A percentile compares a stretch with the other conserved stretches of the same genome.
These are phyloP conservation scores for Ophraella communa DNA, from an alignment of 2,888 invertebrate species.

Conservation along the genomic window DNA sequence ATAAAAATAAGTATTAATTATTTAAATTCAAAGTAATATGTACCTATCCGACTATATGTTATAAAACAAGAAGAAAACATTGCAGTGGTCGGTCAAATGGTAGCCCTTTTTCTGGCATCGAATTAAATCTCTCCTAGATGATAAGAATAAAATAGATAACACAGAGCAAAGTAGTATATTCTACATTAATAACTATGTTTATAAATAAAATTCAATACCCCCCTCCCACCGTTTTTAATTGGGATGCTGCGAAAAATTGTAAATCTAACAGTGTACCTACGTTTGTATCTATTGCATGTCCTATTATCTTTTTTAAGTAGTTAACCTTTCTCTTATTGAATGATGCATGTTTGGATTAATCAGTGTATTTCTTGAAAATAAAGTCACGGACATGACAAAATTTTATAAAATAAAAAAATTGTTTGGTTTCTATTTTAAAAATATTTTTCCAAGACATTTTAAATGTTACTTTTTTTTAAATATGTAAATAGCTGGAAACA, in stretches of 20 bases:
- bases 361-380: not conserved
- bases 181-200: too few relatives aligned
- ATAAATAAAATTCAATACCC: too few relatives aligned
- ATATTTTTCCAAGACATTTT: not conserved
- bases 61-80: too few relatives aligned
- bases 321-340: slow-evolving; percentile 18
- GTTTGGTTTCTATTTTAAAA: not conserved
- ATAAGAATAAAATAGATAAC: not conserved
- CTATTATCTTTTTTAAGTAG: slow-evolving; percentile 24
- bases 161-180: not conserved
- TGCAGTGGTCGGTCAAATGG: too few relatives aligned
- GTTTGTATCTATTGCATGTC: slow-evolving; percentile 39
- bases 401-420: not conserved
- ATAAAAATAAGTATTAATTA: too few relatives aligned
- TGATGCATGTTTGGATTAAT: slow-evolving; percentile 11
- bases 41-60: too few relatives aligned
- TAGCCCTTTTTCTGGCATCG: too few relatives aligned
- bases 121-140: too few relatives aligned
- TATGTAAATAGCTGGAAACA: too few relatives aligned
- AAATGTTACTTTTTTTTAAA: too few relatives aligned
- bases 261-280: slow-evolving; percentile 44
- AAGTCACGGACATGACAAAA: not conserved
- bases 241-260: slow-evolving; percentile 55
- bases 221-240: slow-evolving; percentile 55
- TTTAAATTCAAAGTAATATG: too few relatives aligned